Percentiles rank a stretch among this genome's conserved stretches.
These are phyloP conservation scores for Balearica regulorum DNA, from an alignment of 2,797 vertebrate genomes.

Conservation along the genomic window DNA sequence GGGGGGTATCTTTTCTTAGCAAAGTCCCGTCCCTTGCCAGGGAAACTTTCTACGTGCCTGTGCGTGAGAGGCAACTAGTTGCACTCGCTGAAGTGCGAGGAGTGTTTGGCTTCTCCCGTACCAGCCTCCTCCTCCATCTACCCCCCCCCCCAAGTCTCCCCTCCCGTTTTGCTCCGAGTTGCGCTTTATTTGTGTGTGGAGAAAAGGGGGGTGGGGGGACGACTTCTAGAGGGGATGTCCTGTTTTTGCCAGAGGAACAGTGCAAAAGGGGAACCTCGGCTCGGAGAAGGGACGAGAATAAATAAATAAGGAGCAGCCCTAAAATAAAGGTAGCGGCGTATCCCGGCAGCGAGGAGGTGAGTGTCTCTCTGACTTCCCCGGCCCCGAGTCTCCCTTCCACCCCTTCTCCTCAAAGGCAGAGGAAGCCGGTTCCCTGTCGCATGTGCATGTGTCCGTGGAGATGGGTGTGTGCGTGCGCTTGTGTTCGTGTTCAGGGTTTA, in stretches of 20 bases:
- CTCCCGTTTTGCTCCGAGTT: not conserved
- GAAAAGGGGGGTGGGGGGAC: not conserved
- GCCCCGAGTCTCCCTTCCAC: not conserved
- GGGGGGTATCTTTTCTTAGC: not conserved
- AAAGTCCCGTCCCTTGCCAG: not conserved
- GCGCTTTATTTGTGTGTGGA: conserved; percentile 25
- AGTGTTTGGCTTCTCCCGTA: not conserved
- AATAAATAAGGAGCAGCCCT: conserved; percentile 40
- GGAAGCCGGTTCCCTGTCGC: not conserved
- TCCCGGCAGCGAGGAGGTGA: conserved; percentile 62
- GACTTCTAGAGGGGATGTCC: conserved; percentile 68
- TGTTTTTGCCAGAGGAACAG: conserved; percentile 60
- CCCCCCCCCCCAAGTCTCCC: not conserved
- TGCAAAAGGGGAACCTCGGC: conserved; percentile 45
- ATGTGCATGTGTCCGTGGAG: not conserved
- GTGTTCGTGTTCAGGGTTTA: not conserved
- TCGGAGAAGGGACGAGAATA: conserved; percentile 52
- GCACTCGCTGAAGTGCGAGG: not conserved
- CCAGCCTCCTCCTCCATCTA: conserved; percentile 33
- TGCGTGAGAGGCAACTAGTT: not conserved
- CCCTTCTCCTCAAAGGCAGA: not conserved
- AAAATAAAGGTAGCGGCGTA: not conserved
- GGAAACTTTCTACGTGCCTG: not conserved
- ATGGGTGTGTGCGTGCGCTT: not conserved
- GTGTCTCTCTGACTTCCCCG: not conserved